Evolutionary conservation across 2,113 vertebrate genomes (phyloP), one percentile per base, ranked within the genome.

Genomic region (Dendropsophus ebraccatus): DNA sequence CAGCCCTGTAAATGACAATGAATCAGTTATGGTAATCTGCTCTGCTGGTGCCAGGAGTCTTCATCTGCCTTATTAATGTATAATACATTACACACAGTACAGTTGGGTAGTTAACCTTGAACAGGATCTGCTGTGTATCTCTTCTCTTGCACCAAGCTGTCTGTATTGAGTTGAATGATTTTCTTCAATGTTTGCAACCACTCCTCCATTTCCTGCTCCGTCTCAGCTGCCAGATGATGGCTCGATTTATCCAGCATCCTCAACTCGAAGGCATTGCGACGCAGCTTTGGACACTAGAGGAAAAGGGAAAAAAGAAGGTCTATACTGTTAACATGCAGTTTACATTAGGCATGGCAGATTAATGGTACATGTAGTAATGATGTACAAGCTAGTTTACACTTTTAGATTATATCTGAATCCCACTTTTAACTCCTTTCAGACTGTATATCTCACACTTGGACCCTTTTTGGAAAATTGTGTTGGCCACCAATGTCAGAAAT

Each of bases 231-330:
- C 86, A 99, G 92, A 84, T 98, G 97, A 94, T 98, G 97, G 92
- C 97, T 99, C 90, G 97, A 97, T 89, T 97, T 96, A 87, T 99
- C 97, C 82, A 98, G 94, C 91, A 98, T 99, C 93, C 97, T 98
- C 75, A 99, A 94, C 91, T 99, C 97, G 56, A 99, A 99, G 0
- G 96, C 96, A 0, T 99, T 94, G 21, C 97, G 96, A 0, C 97
- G 96, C 95, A 98, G 97, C 90, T 97, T 99, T 11, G 96, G 96
- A 87, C 97, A 97, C 97, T 99, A 83, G 28, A 49, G 50, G 56
- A 1, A 50, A 75, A 62, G 0, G 41, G 30, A 21, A 47, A 35
- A 58, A 35, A 60, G n/a, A n/a, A n/a, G n/a, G 8, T n/a, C 37
- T 65, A 7, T 3, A 16, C 0, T 45, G 32, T 77, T 9, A 77